Conservation (phyloP, 2,888 invertebrate genomes). For the Thera obeliscata region DNA sequence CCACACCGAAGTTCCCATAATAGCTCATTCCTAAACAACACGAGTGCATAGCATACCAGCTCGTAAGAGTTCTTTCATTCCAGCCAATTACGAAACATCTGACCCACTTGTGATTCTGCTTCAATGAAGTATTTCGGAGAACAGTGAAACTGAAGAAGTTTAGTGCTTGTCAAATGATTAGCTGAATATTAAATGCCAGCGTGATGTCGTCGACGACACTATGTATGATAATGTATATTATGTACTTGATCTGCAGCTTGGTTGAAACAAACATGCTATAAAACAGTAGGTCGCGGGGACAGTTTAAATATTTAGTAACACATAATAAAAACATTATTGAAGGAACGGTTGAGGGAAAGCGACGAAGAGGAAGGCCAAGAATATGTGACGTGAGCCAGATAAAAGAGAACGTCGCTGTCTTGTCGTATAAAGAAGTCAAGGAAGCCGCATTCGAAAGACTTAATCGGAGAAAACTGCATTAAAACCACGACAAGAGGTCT, state of each 20-base stretch:
- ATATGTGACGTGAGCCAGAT: too few species aligned
- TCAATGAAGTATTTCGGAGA: conserved; percentile 49
- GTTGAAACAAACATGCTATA: background rate
- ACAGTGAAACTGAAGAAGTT: conserved; percentile 21
- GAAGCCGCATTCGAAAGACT: too few species aligned
- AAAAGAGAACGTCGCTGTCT: too few species aligned
- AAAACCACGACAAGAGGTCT: too few species aligned
- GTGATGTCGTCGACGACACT: conserved; percentile 4
- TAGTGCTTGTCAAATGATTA: conserved; percentile 31
- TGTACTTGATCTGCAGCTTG: background rate
- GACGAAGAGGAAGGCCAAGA: too few species aligned
- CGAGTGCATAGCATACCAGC: conserved; percentile 1
- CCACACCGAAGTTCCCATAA: conserved; percentile 26
- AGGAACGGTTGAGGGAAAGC: too few species aligned
- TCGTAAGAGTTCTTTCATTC: conserved; percentile 13
- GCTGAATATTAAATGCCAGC: conserved; percentile 26
- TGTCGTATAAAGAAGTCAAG: too few species aligned
- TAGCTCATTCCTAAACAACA: conserved; percentile 26
- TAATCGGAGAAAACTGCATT: too few species aligned
- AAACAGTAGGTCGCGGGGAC: background rate
- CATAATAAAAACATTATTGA: too few species aligned
- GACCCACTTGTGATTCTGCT: conserved; percentile 45
- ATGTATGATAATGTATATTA: too few species aligned
- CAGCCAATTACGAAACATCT: conserved; percentile 27
- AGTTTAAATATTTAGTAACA: background rate